Evolutionary conservation across 2,797 vertebrate genomes (phyloP).

Genomic region (Ara ararauna): DNA sequence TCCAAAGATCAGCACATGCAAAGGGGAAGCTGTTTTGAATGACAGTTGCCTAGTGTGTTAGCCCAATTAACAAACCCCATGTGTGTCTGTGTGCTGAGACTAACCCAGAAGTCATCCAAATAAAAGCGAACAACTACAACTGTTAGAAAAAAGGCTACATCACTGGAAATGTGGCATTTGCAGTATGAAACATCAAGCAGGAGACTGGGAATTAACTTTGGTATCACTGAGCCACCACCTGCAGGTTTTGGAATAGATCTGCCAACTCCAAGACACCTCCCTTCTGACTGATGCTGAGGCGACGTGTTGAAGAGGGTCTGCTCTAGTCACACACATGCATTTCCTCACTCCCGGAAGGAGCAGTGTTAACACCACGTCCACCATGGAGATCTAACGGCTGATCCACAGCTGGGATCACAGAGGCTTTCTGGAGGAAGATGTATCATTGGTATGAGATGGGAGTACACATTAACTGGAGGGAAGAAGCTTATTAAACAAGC

Average conservation of each 20-base stretch:
- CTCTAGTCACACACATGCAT: background rate
- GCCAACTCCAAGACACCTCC: background rate
- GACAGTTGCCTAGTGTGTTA: background rate
- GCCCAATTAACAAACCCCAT: background rate
- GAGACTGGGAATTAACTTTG: slow-evolving; percentile 4
- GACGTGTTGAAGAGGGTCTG: rapidly evolving
- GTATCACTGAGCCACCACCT: slow-evolving; percentile 3
- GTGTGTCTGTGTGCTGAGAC: background rate
- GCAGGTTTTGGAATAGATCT: slow-evolving; percentile 7
- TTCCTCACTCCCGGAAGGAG: background rate
- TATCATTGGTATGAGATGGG: background rate
- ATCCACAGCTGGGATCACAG: background rate
- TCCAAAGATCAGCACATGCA: background rate
- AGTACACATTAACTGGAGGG: background rate
- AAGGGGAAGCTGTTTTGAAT: background rate
- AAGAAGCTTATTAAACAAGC: background rate
- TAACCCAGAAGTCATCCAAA: background rate
- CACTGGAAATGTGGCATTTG: background rate
- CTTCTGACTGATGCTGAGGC: background rate
- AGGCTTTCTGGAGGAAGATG: background rate
- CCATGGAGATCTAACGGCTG: rapidly evolving
- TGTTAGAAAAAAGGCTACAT: background rate
- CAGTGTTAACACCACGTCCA: background rate
- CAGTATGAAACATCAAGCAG: background rate
- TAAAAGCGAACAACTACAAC: background rate